Percentiles rank a stretch among this genome's conserved stretches.
These are phyloP conservation scores for Muscina levida DNA, from an alignment of 2,888 invertebrate genomes.

Conservation along the genomic window DNA sequence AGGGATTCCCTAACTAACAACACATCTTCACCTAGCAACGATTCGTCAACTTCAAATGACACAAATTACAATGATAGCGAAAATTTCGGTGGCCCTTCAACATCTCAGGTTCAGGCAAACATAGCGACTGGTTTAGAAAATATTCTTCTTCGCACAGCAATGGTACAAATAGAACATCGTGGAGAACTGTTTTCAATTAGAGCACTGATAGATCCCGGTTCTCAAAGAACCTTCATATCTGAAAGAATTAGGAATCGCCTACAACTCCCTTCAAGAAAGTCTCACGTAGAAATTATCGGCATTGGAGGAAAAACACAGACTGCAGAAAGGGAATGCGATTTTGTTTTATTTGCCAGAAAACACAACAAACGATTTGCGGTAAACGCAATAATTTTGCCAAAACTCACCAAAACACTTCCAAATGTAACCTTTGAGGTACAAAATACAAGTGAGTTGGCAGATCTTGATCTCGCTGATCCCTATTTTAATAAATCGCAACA, in stretches of 20 bases:
- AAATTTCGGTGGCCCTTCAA: too few species aligned
- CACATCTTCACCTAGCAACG: too few species aligned
- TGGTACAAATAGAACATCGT: conserved; percentile 18
- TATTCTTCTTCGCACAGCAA: conserved; percentile 21
- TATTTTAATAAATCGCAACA: conserved; percentile 1
- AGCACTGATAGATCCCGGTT: too few species aligned
- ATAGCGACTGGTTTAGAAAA: not conserved
- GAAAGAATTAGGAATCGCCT: not conserved
- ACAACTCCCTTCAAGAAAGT: not conserved
- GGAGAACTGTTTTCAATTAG: too few species aligned
- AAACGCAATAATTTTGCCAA: not conserved
- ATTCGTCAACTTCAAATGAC: too few species aligned
- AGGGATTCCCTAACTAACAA: too few species aligned
- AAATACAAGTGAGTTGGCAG: not conserved
- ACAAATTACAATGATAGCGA: too few species aligned
- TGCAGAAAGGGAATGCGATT: too few species aligned
- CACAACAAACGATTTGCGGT: not conserved
- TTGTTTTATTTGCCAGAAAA: too few species aligned
- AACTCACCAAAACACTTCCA: not conserved
- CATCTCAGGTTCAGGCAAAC: not conserved
- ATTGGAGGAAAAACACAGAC: not conserved
- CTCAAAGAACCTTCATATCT: not conserved
- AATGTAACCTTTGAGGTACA: not conserved
- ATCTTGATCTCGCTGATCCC: conserved; percentile 28
- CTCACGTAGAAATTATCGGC: conserved; percentile 7